phyloP scores from a whole-genome alignment of 1,140 invertebrate species.

The Coenobita brevimanus region DNA sequence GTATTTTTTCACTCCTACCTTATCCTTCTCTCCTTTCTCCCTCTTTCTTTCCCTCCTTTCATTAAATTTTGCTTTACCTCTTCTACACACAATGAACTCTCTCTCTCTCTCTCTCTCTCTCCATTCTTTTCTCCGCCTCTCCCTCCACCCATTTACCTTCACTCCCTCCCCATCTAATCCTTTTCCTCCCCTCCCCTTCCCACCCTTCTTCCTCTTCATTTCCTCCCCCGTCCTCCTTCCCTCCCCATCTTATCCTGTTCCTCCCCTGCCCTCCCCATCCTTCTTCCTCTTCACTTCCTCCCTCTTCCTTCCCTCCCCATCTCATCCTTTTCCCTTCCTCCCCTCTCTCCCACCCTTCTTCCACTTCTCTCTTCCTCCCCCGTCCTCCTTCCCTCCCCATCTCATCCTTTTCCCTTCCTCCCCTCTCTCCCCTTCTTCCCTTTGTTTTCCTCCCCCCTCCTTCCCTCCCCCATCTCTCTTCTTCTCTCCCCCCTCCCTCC shows the following conservation, averaged over 20 bases:
- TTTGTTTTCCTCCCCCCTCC: neutral
- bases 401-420: neutral
- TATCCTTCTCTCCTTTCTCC: no score
- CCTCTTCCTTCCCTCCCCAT: no score
- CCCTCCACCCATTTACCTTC: neutral
- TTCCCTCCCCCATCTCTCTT: neutral
- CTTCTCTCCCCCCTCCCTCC: neutral
- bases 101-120: no score
- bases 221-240: neutral
- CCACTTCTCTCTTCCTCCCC: no score
- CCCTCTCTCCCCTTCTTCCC: neutral
- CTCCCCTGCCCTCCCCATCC: neutral
- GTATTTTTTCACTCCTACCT: no score
- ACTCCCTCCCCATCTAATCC: neutral
- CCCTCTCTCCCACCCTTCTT: no score
- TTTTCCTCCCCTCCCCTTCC: neutral
- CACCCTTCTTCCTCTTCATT: neutral
- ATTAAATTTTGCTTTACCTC: no score
- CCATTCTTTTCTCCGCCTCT: no score
- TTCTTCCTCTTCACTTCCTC: no score
- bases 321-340: no score
- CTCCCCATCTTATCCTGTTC: neutral
- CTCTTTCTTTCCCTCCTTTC: neutral
- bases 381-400: neutral
- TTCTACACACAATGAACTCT: no score